phyloP scores from a whole-genome alignment of 2,888 invertebrate genomes.

The Torymus texanus region DNA sequence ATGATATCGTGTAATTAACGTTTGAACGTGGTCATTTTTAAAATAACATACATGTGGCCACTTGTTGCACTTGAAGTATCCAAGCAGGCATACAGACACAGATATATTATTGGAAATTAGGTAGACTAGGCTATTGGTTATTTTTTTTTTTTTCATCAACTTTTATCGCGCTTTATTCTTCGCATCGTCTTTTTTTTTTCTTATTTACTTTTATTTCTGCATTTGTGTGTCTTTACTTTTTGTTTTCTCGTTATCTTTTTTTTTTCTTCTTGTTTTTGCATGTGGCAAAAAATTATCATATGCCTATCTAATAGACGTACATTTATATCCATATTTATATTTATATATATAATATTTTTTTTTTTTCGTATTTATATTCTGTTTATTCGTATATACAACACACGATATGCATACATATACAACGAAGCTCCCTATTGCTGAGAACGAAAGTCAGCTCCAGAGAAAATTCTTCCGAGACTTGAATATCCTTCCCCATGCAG shows the following conservation, averaged over 20 bases:
- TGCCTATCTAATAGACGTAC: conserved; percentile 53
- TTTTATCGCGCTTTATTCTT: conserved; percentile 27
- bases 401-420: conserved; percentile 67
- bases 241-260: conserved; percentile 3
- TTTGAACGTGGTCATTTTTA: conserved; percentile 30
- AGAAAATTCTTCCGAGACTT: conserved; percentile 29
- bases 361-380: conserved; percentile 56
- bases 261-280: conserved; percentile 28
- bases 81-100: conserved; percentile 44
- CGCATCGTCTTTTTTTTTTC: conserved; percentile 18
- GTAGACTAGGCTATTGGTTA: conserved; percentile 45
- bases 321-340: conserved; percentile 50
- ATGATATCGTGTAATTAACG: conserved; percentile 19
- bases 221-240: no score
- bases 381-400: conserved; percentile 61
- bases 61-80: conserved; percentile 44
- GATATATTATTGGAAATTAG: conserved; percentile 47
- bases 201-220: conserved; percentile 22
- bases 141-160: conserved; percentile 13
- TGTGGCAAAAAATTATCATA: conserved; percentile 46
- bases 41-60: conserved; percentile 43
- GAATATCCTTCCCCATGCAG: conserved; percentile 4
- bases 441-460: conserved; percentile 42
- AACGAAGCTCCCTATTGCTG: conserved; percentile 59
- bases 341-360: conserved; percentile 56